A percentile compares a stretch with the other conserved stretches of the same genome.
Conservation (phyloP, 2,113 vertebrate species). For the Centropristis striata region DNA sequence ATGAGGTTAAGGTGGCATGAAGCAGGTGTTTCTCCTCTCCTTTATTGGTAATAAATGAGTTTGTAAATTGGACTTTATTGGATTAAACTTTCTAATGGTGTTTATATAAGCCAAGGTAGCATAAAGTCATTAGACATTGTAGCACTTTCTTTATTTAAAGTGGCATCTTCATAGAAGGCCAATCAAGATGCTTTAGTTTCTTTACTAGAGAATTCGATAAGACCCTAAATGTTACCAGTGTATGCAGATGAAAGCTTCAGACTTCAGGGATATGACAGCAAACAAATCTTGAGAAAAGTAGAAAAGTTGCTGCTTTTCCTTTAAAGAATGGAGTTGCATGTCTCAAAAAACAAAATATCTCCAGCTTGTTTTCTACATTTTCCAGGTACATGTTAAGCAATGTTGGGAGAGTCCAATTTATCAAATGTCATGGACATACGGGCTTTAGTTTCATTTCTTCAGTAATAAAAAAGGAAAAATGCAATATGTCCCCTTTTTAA, state of each 20-base stretch:
- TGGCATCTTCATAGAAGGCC: constrained; percentile 58
- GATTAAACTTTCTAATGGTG: constrained; percentile 76
- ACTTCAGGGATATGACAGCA: constrained; percentile 7
- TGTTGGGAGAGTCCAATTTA: background rate
- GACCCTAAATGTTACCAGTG: constrained; percentile 57
- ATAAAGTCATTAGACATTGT: constrained; percentile 40
- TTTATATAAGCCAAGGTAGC: constrained; percentile 68
- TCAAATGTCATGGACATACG: background rate
- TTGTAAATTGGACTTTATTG: constrained; percentile 83
- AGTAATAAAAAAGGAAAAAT: background rate
- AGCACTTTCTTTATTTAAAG: constrained; percentile 54
- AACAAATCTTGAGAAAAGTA: background rate
- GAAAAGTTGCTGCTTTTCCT: background rate
- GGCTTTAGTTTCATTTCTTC: background rate
- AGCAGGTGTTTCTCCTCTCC: constrained; percentile 77
- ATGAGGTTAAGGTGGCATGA: constrained; percentile 70
- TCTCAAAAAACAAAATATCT: background rate
- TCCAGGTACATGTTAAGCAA: background rate
- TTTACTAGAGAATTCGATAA: constrained; percentile 57
- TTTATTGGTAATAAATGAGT: constrained; percentile 85
- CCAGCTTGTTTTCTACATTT: background rate
- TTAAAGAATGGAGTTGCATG: background rate
- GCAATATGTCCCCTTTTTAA: background rate
- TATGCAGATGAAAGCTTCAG: constrained; percentile 37
- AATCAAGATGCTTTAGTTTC: constrained; percentile 54